Evolutionary conservation across 2,888 invertebrate species (phyloP).

Genomic region (Ommatoiulus sabulosus): DNA sequence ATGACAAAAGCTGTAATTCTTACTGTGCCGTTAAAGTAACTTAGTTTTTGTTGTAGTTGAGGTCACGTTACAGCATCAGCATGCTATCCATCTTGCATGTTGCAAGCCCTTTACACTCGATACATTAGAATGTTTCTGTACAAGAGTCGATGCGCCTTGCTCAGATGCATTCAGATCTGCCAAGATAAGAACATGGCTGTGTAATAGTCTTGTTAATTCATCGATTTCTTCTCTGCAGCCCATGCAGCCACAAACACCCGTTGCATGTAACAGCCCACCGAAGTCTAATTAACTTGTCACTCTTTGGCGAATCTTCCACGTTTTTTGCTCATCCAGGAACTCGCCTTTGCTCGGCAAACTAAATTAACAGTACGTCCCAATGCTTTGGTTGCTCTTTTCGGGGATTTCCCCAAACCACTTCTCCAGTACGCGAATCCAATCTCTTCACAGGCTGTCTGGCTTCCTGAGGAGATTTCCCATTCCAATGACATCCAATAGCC

Average conservation of each 20-base stretch:
- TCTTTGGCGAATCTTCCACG: neutral
- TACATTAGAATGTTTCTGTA: too few species aligned
- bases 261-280: constrained; percentile 20
- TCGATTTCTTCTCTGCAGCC: neutral
- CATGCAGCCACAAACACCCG: constrained; percentile 39
- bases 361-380: neutral
- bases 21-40: too few species aligned
- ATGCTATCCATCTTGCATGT: too few species aligned
- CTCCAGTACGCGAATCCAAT: neutral
- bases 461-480: constrained; percentile 9
- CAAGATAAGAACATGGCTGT: neutral
- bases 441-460: constrained; percentile 12
- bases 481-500: neutral
- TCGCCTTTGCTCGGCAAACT: neutral
- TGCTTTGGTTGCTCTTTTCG: neutral
- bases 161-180: neutral
- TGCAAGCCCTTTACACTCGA: too few species aligned
- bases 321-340: neutral
- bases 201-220: constrained; percentile 36
- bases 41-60: too few species aligned
- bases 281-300: constrained; percentile 43
- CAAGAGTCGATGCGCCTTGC: neutral
- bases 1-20: too few species aligned
- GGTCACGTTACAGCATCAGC: too few species aligned
- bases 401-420: neutral